Evolutionary conservation across 2,888 invertebrate species (phyloP).

Genomic region (Lamellibrachia satsuma): DNA sequence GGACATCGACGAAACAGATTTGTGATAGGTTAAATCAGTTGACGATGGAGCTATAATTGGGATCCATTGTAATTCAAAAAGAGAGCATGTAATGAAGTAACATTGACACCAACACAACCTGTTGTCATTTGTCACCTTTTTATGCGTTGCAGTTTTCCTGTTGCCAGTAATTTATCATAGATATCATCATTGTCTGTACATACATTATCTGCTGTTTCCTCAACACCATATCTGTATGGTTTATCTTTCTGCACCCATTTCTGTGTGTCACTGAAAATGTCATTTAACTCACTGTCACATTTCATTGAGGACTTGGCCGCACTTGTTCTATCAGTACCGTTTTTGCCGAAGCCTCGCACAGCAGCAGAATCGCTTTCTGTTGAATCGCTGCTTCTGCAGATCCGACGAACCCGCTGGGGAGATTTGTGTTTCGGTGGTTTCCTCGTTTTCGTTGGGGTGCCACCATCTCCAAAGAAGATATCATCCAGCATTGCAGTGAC

Average conservation of each 20-base stretch:
- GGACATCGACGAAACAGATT: too few relatives aligned
- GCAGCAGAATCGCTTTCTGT: neutral
- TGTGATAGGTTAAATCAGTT: too few relatives aligned
- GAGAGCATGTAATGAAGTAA: neutral
- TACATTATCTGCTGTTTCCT: neutral
- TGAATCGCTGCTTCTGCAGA: neutral
- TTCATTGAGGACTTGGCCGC: neutral
- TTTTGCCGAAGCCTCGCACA: neutral
- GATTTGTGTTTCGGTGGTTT: slow-evolving; percentile 17
- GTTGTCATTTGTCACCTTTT: neutral
- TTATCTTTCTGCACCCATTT: slow-evolving; percentile 10
- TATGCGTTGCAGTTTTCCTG: slow-evolving; percentile 3
- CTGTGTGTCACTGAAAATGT: slow-evolving; percentile 3
- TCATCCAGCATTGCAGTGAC: neutral
- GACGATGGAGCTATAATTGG: too few relatives aligned
- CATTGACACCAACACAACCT: neutral
- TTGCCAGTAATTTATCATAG: slow-evolving; percentile 6
- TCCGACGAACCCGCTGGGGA: neutral
- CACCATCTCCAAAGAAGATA: neutral
- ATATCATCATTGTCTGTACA: neutral
- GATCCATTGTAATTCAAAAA: too few relatives aligned
- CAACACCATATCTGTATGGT: neutral
- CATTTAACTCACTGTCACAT: neutral
- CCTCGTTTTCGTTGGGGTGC: neutral
- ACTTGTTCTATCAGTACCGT: neutral